Conservation (phyloP, 64 coral and sea anemone genomes). For the Platygyra sinensis region DNA sequence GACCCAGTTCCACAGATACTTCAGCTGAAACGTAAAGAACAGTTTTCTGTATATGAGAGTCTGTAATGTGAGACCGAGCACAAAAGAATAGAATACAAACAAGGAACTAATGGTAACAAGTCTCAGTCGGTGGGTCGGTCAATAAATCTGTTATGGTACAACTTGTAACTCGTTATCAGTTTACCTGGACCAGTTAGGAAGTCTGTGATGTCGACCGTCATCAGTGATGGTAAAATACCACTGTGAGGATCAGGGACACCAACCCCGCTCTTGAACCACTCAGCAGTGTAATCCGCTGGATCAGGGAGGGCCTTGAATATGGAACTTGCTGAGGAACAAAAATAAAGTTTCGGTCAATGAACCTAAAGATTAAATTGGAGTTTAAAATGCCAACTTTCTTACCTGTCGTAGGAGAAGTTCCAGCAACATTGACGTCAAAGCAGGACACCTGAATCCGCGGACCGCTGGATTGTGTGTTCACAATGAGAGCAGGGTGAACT, state of each 20-base stretch:
- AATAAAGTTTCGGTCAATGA: too few relatives aligned
- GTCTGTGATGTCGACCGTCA: constrained; percentile 70
- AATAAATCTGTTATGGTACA: too few relatives aligned
- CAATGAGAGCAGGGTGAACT: constrained; percentile 75
- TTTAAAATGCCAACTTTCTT: not conserved
- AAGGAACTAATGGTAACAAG: not conserved
- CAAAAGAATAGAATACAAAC: too few relatives aligned
- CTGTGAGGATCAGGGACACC: constrained; percentile 73
- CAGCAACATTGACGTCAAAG: constrained; percentile 65
- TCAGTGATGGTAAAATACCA: constrained; percentile 74
- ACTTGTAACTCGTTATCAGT: not conserved
- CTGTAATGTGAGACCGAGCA: not conserved
- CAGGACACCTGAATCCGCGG: constrained; percentile 77
- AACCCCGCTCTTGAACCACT: constrained; percentile 72
- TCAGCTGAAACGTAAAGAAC: constrained; percentile 29
- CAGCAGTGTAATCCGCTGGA: constrained; percentile 63
- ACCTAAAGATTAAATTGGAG: too few relatives aligned
- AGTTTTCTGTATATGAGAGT: not conserved
- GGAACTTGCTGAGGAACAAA: constrained; percentile 7
- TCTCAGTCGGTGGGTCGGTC: too few relatives aligned
- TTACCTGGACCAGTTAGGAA: constrained; percentile 65
- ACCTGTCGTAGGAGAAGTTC: constrained; percentile 44
- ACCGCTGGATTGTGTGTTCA: constrained; percentile 40
- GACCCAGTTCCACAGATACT: constrained; percentile 39
- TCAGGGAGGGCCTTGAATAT: constrained; percentile 68